These are phyloP conservation scores for Ochlodes sylvanus DNA, from an alignment of 2,888 invertebrate genomes.

Conservation along the genomic window DNA sequence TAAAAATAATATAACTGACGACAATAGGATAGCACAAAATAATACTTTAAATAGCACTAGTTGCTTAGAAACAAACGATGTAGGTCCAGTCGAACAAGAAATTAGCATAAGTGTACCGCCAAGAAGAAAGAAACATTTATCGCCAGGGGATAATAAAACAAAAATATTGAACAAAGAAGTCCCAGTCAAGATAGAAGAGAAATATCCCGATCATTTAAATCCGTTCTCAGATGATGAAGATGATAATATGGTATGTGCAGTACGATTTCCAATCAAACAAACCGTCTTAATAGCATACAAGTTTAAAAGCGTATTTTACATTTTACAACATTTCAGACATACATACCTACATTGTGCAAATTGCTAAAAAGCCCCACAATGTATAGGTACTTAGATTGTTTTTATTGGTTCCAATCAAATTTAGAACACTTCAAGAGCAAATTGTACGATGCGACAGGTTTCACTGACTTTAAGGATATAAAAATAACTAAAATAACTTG, in stretches of 20 bases:
- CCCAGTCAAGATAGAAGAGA: constrained; percentile 48
- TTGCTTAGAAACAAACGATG: constrained; percentile 45
- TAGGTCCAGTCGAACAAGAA: constrained; percentile 56
- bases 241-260: constrained; percentile 57
- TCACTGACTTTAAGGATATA: too few species aligned
- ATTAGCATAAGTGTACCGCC: constrained; percentile 74
- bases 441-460: too few species aligned
- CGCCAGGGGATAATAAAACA: constrained; percentile 52
- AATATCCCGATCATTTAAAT: constrained; percentile 92
- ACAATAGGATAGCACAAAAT: constrained; percentile 69
- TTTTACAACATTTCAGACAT: too few species aligned
- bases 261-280: background rate
- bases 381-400: too few species aligned
- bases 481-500: too few species aligned
- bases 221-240: constrained; percentile 91
- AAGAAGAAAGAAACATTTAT: constrained; percentile 68
- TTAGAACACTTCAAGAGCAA: too few species aligned
- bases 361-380: too few species aligned
- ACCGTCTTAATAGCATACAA: too few species aligned
- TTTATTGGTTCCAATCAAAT: too few species aligned
- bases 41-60: constrained; percentile 46
- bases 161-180: constrained; percentile 46
- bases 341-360: too few species aligned
- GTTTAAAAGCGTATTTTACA: too few species aligned
- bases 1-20: constrained; percentile 72